Evolutionary conservation across 2,797 vertebrate genomes (phyloP), one percentile per base, ranked within the genome.

Genomic region (Enteromius anoplus): DNA sequence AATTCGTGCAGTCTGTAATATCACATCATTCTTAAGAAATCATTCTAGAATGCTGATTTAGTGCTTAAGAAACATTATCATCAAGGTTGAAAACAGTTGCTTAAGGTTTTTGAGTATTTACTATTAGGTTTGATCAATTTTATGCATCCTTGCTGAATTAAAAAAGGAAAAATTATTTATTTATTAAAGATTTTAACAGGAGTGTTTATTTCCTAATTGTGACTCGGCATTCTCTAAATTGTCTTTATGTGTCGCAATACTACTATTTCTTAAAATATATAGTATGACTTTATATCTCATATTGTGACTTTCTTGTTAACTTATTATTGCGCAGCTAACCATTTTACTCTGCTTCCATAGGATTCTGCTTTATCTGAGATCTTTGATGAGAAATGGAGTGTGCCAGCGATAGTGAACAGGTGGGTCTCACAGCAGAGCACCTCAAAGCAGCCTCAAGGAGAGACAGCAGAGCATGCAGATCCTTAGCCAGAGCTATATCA

Each of bases 361-460:
- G 32, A 51, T 37, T 53, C 26, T 34, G 32, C 62, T 66, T 51
- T 7, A 15, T 80, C 81, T 82, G 72, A 80, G 76, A 45, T 45
- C 42, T 85, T 83, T 87, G 47, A 40, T 76, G 42, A 78, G 85
- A 85, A 88, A 84, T 78, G 75, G 62, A 75, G 84, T 62, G 76
- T 88, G 85, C 84, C 80, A 86, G 75, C 66, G 49, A 83, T 79
- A 80, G 42, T 73, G 82, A 88, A 88, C 87, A 90, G 87, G 87
- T 90, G 87, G 89, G 68, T 82, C 85, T 87, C 85, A 73, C 86
- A 86, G 86, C 77, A 71, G 73, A 88, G 68, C 42, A 12, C 80
- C 70, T 80, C 80, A n/a, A 70, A 85, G 81, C 72, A 71, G 80
- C 81, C 80, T 72, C 21, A 79, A 86, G 73, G 75, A 81, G 68